Evolutionary conservation across 2,888 invertebrate genomes (phyloP), one percentile per base, ranked within the genome.

Genomic region (Trachelus stipa): DNA sequence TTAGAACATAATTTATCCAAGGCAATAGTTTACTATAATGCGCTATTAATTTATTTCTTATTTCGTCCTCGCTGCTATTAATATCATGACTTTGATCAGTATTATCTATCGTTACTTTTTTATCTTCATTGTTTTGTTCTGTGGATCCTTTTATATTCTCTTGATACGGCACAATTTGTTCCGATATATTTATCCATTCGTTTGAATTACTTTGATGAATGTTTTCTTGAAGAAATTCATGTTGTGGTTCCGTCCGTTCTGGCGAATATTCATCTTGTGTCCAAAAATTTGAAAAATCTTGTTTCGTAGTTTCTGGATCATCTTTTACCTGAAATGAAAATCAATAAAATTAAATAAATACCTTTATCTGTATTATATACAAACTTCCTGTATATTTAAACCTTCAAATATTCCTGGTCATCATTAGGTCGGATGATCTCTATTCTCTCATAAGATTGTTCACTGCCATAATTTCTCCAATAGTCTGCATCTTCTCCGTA

Each of bases 1-100:
- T 81, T n/a, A 90, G 82, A 56, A 84, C 84, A 74, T 89, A 90
- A 79, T 88, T 84, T 68, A 91, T 85, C 90, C 90, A 91, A 4
- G 88, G 86, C 71, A 90, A 81, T 34, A 91, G 81, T 85, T 87
- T 90, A 76, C 84, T 89, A 73, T 91, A 91, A 81, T 90, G 90
- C 1, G 87, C 85, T n/a, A 88, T 89, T 37, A 90, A 78, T 83
- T 85, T 86, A 71, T 80, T 85, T 75, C 83, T 83, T 4, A 79
- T 80, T 31, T 88, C 84, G 73, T 87, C 86, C 9, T 85, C 85
- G 23, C 56, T 56, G 23, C 23, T 56, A 56, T 56, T 23, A 56
- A 23, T 56, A 56, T 56, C 56, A 23, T 56, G 56, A 56, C 9
- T 73, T 9, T 82, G 73, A 74, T 78, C 74, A 15, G 73, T 31